Percentiles rank a stretch among this genome's conserved stretches.
phyloP scores from a whole-genome alignment of 2,113 vertebrate species.

The Upupa epops region DNA sequence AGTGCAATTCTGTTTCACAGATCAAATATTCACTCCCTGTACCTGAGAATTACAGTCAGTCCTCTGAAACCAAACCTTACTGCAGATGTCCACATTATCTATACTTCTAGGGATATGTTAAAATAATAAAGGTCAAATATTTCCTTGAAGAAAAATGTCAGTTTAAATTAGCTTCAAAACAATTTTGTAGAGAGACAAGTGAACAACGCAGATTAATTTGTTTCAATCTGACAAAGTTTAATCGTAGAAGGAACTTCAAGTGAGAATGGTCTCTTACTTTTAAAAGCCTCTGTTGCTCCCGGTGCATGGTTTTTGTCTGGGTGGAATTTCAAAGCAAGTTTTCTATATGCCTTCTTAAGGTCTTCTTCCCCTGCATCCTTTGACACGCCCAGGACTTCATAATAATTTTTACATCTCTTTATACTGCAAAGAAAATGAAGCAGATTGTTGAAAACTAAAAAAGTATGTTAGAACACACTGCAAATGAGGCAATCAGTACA shows the following conservation, averaged over 20 bases:
- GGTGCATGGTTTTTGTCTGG: constrained; percentile 97
- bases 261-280: constrained; percentile 81
- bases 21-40: neutral
- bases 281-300: constrained; percentile 98
- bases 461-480: neutral
- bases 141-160: neutral
- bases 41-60: neutral
- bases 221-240: neutral
- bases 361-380: constrained; percentile 95
- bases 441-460: neutral
- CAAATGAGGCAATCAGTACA: neutral
- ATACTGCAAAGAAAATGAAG: constrained; percentile 81
- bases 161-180: neutral
- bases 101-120: neutral
- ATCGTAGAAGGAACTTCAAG: neutral
- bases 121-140: neutral
- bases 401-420: constrained; percentile 97
- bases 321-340: constrained; percentile 96
- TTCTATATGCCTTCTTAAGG: constrained; percentile 95
- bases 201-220: neutral
- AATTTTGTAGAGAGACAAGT: neutral
- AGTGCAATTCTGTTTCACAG: neutral
- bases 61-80: neutral
- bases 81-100: neutral
- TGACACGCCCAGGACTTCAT: constrained; percentile 89